Conservation (phyloP, 2,888 invertebrate species). For the Netelia melanura region DNA sequence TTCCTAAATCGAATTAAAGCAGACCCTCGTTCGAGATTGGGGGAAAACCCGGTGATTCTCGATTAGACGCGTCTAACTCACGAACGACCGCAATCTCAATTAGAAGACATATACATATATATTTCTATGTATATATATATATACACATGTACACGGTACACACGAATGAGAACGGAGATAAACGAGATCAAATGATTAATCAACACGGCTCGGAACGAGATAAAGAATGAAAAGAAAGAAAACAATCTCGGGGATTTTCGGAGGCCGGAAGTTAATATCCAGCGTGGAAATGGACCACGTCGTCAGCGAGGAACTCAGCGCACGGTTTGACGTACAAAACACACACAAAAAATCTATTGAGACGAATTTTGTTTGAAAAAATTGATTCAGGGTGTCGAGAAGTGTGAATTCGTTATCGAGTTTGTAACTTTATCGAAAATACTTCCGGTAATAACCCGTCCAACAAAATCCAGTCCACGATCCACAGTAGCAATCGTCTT, state of each 20-base stretch:
- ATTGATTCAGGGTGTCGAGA: not conserved
- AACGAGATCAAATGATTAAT: slow-evolving; percentile 59
- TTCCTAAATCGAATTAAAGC: slow-evolving; percentile 75
- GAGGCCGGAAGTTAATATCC: slow-evolving; percentile 50
- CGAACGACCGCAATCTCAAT: slow-evolving; percentile 70
- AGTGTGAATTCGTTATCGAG: slow-evolving; percentile 13
- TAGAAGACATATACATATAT: slow-evolving; percentile 58
- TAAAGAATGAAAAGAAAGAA: not conserved
- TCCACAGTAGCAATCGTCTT: slow-evolving; percentile 49
- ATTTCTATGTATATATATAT: slow-evolving; percentile 5
- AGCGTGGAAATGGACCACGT: slow-evolving; percentile 56
- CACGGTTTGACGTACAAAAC: slow-evolving; percentile 66
- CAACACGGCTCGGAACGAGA: slow-evolving; percentile 54
- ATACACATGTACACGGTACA: slow-evolving; percentile 4
- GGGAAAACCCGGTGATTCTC: slow-evolving; percentile 62
- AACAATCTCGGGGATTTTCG: slow-evolving; percentile 54
- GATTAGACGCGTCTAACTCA: slow-evolving; percentile 69
- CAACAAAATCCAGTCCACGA: slow-evolving; percentile 54
- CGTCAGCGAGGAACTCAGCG: slow-evolving; percentile 62
- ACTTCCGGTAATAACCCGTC: slow-evolving; percentile 17
- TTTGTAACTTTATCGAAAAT: not conserved
- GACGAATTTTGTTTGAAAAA: too few species aligned
- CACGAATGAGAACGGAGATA: slow-evolving; percentile 60
- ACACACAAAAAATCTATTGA: slow-evolving; percentile 1
- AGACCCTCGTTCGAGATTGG: slow-evolving; percentile 54